Conservation (phyloP, 2,888 invertebrate genomes). For the Eurytoma californica region DNA sequence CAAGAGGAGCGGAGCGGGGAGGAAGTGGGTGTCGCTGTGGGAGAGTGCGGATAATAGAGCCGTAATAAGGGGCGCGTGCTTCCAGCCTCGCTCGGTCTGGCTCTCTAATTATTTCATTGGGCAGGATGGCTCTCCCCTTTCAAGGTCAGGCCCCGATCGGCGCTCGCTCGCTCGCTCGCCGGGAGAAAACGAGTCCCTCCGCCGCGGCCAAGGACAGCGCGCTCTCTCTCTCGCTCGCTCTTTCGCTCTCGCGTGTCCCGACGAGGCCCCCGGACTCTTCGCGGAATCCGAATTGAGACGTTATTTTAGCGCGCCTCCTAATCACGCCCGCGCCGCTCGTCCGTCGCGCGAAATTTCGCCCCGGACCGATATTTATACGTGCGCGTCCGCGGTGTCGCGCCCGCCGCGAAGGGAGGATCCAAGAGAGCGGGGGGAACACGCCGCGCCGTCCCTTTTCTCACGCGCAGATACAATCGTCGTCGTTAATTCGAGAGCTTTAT, state of each 20-base stretch:
- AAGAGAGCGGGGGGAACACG: conserved; percentile 10
- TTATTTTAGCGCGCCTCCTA: conserved; percentile 69
- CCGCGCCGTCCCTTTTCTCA: conserved; percentile 9
- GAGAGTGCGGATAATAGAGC: conserved; percentile 45
- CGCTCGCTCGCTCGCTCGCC: conserved; percentile 10
- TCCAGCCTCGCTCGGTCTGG: background rate
- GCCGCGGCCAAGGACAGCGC: conserved; percentile 44
- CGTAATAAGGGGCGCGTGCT: conserved; percentile 50
- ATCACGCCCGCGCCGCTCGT: conserved; percentile 16
- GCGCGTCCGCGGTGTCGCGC: background rate
- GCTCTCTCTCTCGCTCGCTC: conserved; percentile 1
- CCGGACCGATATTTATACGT: background rate
- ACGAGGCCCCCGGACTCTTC: background rate
- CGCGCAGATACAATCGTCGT: conserved; percentile 40
- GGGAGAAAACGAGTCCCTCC: conserved; percentile 47
- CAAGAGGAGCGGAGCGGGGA: background rate
- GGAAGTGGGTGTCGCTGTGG: background rate
- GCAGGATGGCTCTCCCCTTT: conserved; percentile 40
- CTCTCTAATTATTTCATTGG: conserved; percentile 53
- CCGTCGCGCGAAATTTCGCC: conserved; percentile 13
- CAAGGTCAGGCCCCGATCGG: conserved; percentile 34
- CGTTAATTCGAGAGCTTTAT: conserved; percentile 45
- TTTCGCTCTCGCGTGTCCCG: background rate
- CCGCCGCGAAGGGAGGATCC: background rate
- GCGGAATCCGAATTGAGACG: conserved; percentile 67